Evolutionary conservation across 2,888 invertebrate species (phyloP).

Genomic region (Didymodactylos carnosus): DNA sequence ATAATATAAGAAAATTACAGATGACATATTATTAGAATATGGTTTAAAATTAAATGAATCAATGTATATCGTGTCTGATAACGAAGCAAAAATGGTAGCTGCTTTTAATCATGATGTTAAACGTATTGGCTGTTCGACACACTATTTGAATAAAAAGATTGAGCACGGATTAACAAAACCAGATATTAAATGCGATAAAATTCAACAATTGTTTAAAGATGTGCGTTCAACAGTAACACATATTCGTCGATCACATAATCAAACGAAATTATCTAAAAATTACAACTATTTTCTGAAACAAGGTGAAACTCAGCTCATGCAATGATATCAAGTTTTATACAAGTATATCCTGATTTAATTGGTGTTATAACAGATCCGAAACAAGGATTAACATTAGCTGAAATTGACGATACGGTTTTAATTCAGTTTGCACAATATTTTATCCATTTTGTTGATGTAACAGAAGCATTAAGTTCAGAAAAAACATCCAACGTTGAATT

Average conservation of each 20-base stretch:
- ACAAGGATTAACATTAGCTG: not conserved
- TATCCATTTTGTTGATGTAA: not conserved
- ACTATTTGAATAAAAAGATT: not conserved
- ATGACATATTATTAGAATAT: not conserved
- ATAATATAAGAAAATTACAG: not conserved
- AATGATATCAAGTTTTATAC: not conserved
- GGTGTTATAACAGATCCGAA: not conserved
- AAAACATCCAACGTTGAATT: not conserved
- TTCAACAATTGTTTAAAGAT: not conserved
- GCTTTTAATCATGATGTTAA: not conserved
- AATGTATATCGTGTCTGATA: not conserved
- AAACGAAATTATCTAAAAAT: not conserved
- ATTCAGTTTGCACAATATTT: not conserved
- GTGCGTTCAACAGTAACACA: not conserved
- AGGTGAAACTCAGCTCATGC: not conserved
- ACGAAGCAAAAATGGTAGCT: not conserved
- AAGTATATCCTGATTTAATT: not conserved
- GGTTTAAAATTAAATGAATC: not conserved
- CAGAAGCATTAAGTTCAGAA: not conserved
- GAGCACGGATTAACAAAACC: not conserved
- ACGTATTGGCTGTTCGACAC: not conserved
- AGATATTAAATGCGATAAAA: not conserved
- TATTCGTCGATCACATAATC: not conserved
- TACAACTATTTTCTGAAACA: no score
- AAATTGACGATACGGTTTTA: not conserved